These are phyloP conservation scores for Norana najaformis DNA, from an alignment of 2,888 invertebrate genomes.

Conservation along the genomic window DNA sequence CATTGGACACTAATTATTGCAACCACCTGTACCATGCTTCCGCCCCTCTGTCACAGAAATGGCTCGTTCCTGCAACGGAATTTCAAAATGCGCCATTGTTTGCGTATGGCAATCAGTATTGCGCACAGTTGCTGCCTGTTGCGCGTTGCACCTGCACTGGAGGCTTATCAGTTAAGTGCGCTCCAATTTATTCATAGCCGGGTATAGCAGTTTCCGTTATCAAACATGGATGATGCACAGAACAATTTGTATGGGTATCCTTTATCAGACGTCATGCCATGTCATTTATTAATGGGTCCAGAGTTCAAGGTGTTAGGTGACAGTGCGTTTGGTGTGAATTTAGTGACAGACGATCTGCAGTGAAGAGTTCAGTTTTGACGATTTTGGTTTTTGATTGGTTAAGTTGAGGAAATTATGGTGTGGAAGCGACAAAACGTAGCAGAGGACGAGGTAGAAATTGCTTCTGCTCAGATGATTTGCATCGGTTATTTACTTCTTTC, in stretches of 20 bases:
- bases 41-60: not conserved
- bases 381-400: too few species aligned
- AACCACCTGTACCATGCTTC: too few species aligned
- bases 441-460: not conserved
- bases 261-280: not conserved
- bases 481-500: not conserved
- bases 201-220: not conserved
- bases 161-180: not conserved
- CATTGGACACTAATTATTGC: too few species aligned
- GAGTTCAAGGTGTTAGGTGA: not conserved
- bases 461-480: not conserved
- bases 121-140: not conserved
- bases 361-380: not conserved
- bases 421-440: not conserved
- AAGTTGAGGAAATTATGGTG: not conserved
- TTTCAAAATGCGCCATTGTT: not conserved
- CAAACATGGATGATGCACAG: too few species aligned
- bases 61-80: not conserved
- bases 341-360: not conserved
- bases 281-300: not conserved
- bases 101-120: not conserved
- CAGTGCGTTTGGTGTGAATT: not conserved
- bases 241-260: not conserved
- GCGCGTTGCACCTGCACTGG: not conserved
- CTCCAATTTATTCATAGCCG: not conserved